phyloP scores from a whole-genome alignment of 2,113 vertebrate genomes.

The Nansenia antarctica region DNA sequence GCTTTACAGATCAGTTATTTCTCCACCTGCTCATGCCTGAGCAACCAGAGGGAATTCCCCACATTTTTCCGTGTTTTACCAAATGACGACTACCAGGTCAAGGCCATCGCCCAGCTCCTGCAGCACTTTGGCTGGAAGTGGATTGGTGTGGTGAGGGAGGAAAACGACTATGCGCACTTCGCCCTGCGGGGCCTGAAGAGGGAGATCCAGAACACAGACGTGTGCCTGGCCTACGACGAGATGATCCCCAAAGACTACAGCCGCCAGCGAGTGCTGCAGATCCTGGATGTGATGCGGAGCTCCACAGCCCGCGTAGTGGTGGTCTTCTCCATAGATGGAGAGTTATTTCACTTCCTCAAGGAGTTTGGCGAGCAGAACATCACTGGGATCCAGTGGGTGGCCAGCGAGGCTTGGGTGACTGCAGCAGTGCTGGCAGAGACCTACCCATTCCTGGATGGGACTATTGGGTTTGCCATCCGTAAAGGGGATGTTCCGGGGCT shows the following conservation, averaged over 20 bases:
- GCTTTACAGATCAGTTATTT: constrained; percentile 74
- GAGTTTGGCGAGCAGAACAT: constrained; percentile 74
- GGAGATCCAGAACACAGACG: constrained; percentile 61
- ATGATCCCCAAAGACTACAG: constrained; percentile 74
- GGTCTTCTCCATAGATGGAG: constrained; percentile 73
- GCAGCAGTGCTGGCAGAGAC: constrained; percentile 69
- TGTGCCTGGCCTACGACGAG: constrained; percentile 73
- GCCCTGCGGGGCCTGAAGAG: constrained; percentile 69
- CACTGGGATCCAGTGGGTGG: constrained; percentile 77
- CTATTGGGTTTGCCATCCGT: constrained; percentile 73
- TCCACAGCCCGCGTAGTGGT: constrained; percentile 74
- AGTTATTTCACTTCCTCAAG: constrained; percentile 71
- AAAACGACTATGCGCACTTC: constrained; percentile 73
- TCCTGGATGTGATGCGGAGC: constrained; percentile 70
- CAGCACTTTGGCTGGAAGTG: constrained; percentile 74
- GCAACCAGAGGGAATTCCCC: constrained; percentile 68
- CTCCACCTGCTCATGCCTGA: constrained; percentile 72
- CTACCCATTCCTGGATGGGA: constrained; percentile 72
- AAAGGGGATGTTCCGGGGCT: constrained; percentile 64
- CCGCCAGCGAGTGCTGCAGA: constrained; percentile 59
- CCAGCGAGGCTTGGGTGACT: constrained; percentile 78
- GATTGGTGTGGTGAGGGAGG: constrained; percentile 70
- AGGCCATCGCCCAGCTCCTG: constrained; percentile 73
- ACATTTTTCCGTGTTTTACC: constrained; percentile 77
- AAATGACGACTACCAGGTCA: constrained; percentile 75